Conservation (phyloP, 2,113 vertebrate species). For the Origma solitaria region DNA sequence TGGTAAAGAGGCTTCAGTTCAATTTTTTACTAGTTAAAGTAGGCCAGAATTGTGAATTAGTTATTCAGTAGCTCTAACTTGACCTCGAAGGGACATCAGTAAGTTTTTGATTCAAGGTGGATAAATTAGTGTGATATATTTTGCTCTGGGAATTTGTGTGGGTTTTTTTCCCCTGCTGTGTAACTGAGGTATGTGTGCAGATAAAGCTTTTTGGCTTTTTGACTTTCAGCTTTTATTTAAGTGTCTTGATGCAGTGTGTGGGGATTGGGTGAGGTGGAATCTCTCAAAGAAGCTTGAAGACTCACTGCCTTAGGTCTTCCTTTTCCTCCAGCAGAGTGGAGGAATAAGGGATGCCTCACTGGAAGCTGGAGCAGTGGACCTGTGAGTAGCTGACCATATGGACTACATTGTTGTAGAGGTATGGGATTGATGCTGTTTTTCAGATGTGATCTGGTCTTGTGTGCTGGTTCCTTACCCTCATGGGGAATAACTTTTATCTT, state of each 20-base stretch:
- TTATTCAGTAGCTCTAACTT: neutral
- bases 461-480: neutral
- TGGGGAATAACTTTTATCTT: neutral
- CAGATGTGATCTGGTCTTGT: neutral
- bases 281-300: neutral
- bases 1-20: neutral
- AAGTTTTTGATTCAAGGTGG: neutral
- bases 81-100: neutral
- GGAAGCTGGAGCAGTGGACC: neutral
- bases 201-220: neutral
- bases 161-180: fast-evolving
- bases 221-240: neutral
- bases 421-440: neutral
- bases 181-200: neutral
- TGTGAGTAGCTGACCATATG: neutral
- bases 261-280: neutral
- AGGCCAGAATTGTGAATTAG: neutral
- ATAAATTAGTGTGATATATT: neutral
- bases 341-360: neutral
- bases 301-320: neutral
- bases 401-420: neutral
- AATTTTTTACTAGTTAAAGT: neutral
- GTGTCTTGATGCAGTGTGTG: neutral
- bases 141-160: neutral
- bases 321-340: neutral